Conservation (phyloP, 2,113 vertebrate genomes). For the Alligator sinensis region DNA sequence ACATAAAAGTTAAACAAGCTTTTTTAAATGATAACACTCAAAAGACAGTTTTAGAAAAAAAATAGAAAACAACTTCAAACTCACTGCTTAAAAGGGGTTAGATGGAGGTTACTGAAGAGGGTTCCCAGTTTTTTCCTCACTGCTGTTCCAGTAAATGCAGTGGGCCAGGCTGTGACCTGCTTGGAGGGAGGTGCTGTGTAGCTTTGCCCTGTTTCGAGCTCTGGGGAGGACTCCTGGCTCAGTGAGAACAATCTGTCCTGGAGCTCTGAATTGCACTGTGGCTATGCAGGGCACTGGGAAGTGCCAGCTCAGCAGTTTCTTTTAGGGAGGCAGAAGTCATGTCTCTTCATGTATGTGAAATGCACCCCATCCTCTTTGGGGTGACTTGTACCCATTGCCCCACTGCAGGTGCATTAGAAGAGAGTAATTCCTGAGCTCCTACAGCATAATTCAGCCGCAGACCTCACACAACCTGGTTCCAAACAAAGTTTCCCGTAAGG, state of each 20-base stretch:
- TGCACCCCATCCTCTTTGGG: not conserved
- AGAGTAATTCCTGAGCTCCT: not conserved
- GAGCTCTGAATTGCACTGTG: rapidly evolving
- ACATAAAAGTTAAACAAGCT: slow-evolving; percentile 79
- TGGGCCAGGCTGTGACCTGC: not conserved
- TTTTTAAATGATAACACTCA: slow-evolving; percentile 73
- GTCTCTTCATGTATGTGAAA: rapidly evolving
- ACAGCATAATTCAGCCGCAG: not conserved
- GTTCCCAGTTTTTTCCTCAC: slow-evolving; percentile 54
- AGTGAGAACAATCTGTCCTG: not conserved
- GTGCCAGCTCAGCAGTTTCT: not conserved
- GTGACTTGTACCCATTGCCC: not conserved
- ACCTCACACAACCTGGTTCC: not conserved
- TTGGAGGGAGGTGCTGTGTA: not conserved
- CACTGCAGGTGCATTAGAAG: not conserved
- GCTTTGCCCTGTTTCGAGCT: not conserved
- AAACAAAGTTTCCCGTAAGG: not conserved
- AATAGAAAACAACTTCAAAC: slow-evolving; percentile 42
- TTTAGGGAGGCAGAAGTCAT: not conserved
- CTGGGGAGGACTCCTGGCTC: not conserved
- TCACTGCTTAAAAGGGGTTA: slow-evolving; percentile 72
- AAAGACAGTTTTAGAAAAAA: slow-evolving; percentile 68
- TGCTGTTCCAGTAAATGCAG: slow-evolving; percentile 27
- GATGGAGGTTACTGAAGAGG: slow-evolving; percentile 61
- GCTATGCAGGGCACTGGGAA: rapidly evolving